A percentile compares a stretch with the other conserved stretches of the same genome.
Evolutionary conservation across 2,888 invertebrate species (phyloP).

Genomic region (Watsonalla cultraria): DNA sequence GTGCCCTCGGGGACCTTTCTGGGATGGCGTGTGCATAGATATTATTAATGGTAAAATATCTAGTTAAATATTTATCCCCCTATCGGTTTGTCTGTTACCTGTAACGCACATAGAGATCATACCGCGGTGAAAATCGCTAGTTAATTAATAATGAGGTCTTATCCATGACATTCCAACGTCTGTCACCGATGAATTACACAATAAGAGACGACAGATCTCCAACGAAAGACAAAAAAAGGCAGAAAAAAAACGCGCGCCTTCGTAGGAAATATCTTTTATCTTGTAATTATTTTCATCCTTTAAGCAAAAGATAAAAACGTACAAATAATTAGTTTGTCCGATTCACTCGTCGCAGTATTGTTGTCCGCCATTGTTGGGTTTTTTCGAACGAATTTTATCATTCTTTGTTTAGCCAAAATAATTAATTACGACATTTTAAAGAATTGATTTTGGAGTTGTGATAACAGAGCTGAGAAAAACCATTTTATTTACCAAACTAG

Average conservation of each 20-base stretch:
- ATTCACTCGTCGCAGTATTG: conserved; percentile 46
- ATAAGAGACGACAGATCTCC: conserved; percentile 61
- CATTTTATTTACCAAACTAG: too few species aligned
- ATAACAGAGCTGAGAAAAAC: too few species aligned
- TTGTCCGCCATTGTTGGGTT: conserved; percentile 28
- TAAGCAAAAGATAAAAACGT: conserved; percentile 58
- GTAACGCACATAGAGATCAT: too few species aligned
- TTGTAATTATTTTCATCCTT: conserved; percentile 78
- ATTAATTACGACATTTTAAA: background rate
- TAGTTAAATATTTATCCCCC: too few species aligned
- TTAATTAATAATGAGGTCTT: too few species aligned
- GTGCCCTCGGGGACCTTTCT: too few species aligned
- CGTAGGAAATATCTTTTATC: conserved; percentile 69
- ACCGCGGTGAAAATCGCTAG: too few species aligned
- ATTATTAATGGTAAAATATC: too few species aligned
- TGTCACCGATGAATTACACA: conserved; percentile 58
- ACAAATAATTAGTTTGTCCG: conserved; percentile 69
- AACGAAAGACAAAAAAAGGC: conserved; percentile 44
- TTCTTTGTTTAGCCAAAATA: conserved; percentile 1
- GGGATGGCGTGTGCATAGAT: too few species aligned
- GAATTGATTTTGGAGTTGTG: background rate
- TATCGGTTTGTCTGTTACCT: too few species aligned
- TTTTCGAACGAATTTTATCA: conserved; percentile 30
- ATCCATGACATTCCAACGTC: conserved; percentile 31
- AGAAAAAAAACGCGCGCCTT: conserved; percentile 27